These are phyloP conservation scores for Zoanthus sociatus DNA, from an alignment of 92 coral and sea anemone species.

Conservation along the genomic window DNA sequence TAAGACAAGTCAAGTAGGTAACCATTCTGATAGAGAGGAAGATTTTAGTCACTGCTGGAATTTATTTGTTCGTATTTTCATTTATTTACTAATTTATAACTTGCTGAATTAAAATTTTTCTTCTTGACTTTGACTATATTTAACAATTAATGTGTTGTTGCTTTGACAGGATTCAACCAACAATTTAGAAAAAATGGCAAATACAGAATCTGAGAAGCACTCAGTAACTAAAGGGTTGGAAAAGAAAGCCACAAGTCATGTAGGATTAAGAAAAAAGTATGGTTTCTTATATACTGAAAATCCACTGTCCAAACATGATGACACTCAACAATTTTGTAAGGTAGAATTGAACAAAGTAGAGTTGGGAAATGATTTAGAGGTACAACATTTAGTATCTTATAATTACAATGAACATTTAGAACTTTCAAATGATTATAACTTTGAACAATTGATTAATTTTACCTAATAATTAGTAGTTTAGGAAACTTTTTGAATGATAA, in stretches of 20 bases:
- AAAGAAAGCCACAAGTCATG: not conserved
- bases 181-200: not conserved
- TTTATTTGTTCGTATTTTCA: not conserved
- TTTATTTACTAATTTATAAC: not conserved
- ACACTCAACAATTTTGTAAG: not conserved
- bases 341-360: not conserved
- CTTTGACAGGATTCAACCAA: not conserved
- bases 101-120: not conserved
- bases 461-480: not conserved
- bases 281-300: not conserved
- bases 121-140: not conserved
- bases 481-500: not conserved
- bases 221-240: not conserved
- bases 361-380: not conserved
- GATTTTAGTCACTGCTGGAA: not conserved
- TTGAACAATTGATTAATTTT: constrained; percentile 23
- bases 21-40: not conserved
- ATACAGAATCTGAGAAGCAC: not conserved
- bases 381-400: not conserved
- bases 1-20: not conserved
- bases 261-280: not conserved
- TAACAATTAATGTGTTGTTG: not conserved
- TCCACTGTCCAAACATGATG: not conserved
- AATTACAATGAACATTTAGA: not conserved
- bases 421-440: not conserved